These are phyloP conservation scores for Pantala flavescens DNA, from an alignment of 1,140 invertebrate genomes.

Conservation along the genomic window DNA sequence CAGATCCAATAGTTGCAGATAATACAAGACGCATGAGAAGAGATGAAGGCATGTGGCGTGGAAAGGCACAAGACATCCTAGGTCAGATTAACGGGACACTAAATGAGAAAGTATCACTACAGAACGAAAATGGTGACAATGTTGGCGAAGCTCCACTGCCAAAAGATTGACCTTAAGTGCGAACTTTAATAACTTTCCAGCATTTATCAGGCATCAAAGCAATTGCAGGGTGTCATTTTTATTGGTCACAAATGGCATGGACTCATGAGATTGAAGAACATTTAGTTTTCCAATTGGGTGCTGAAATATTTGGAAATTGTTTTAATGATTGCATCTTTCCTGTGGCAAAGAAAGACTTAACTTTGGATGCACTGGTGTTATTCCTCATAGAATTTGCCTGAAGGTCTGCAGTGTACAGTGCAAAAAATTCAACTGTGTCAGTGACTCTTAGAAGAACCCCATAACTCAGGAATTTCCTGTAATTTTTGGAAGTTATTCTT, in stretches of 20 bases:
- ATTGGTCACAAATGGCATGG: not conserved
- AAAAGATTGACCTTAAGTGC: not conserved
- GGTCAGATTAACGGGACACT: constrained; percentile 18
- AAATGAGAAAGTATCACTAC: not conserved
- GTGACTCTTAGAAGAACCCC: not conserved
- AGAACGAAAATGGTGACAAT: not conserved
- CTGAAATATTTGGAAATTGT: not conserved
- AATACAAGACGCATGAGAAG: constrained; percentile 50
- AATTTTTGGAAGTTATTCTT: constrained; percentile 2
- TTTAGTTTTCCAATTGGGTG: not conserved
- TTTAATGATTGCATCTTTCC: constrained; percentile 7
- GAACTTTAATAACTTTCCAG: not conserved
- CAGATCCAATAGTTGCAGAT: constrained; percentile 70
- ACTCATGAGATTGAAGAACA: not conserved
- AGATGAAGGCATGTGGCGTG: constrained; percentile 28
- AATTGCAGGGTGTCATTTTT: not conserved
- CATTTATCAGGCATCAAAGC: not conserved
- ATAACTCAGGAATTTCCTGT: not conserved
- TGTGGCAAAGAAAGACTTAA: not conserved
- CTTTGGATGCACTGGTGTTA: not conserved
- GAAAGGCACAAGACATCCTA: constrained; percentile 22
- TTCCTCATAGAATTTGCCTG: not conserved
- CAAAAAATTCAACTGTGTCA: not conserved
- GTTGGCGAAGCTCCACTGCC: not conserved
- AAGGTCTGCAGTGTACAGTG: not conserved